Conservation (phyloP, 2,113 vertebrate species). For the Oostethus manadensis region DNA sequence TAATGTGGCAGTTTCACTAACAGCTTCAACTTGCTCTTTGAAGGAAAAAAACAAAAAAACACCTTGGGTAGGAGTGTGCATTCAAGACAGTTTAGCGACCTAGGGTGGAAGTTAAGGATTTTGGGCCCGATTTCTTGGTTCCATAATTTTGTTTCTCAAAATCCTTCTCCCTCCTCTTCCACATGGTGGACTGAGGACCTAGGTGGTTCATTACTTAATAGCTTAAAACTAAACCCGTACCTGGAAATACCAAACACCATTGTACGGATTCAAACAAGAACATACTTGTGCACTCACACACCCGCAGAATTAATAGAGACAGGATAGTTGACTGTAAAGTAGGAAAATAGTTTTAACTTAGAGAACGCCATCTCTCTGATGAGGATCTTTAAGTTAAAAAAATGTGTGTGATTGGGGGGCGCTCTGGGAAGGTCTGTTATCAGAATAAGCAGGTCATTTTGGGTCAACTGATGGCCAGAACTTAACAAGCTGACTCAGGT, state of each 20-base stretch:
- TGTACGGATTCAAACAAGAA: conserved; percentile 65
- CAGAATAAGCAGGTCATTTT: no score
- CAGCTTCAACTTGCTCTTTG: conserved; percentile 18
- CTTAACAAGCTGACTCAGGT: conserved; percentile 79
- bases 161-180: conserved; percentile 84
- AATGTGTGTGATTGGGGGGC: conserved; percentile 7
- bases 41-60: conserved; percentile 40
- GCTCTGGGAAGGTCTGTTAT: no score
- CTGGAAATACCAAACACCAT: conserved; percentile 46
- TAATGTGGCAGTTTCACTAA: conserved; percentile 23
- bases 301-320: conserved; percentile 42
- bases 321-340: conserved; percentile 22
- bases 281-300: conserved; percentile 64
- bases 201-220: conserved; percentile 78
- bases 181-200: conserved; percentile 83
- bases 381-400: conserved; percentile 59
- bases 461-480: background rate
- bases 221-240: conserved; percentile 76
- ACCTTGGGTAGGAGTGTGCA: conserved; percentile 82
- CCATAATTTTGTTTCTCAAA: conserved; percentile 72
- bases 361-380: conserved; percentile 52
- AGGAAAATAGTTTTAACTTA: conserved; percentile 39
- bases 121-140: conserved; percentile 81
- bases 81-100: conserved; percentile 74
- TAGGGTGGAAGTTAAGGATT: conserved; percentile 80